A percentile compares a stretch with the other conserved stretches of the same genome.
Evolutionary conservation across 2,113 vertebrate species (phyloP).

Genomic region (Phoenicopterus ruber): DNA sequence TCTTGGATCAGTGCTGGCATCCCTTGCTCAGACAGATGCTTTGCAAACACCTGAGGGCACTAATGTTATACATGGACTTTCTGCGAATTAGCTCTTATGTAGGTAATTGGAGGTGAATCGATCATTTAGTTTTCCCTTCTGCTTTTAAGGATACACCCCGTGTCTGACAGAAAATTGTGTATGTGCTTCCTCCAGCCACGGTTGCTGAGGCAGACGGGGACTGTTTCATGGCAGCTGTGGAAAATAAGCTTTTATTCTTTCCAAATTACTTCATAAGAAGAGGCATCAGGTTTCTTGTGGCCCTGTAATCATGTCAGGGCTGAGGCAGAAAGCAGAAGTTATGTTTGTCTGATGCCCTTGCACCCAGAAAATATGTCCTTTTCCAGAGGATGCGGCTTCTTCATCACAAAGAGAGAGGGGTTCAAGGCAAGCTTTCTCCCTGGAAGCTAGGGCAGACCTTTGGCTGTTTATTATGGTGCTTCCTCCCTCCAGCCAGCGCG

Average conservation of each 20-base stretch:
- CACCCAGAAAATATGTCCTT: not conserved
- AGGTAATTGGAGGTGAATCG: not conserved
- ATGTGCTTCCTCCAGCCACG: not conserved
- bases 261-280: not conserved
- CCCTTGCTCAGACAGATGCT: not conserved
- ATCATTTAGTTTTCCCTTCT: not conserved
- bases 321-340: not conserved
- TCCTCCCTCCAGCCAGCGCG: not conserved
- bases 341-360: not conserved
- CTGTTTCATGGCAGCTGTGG: not conserved
- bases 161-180: not conserved
- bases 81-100: not conserved
- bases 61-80: not conserved
- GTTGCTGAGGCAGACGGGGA: not conserved
- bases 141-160: not conserved
- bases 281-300: not conserved
- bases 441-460: not conserved
- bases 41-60: not conserved
- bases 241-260: slow-evolving; percentile 15
- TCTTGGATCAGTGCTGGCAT: not conserved
- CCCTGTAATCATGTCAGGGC: not conserved
- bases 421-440: not conserved
- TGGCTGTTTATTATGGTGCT: not conserved
- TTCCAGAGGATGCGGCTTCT: not conserved
- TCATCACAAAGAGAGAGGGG: not conserved